These are phyloP conservation scores for Meriones unguiculatus DNA, from an alignment of 2,113 vertebrate species.

Conservation along the genomic window DNA sequence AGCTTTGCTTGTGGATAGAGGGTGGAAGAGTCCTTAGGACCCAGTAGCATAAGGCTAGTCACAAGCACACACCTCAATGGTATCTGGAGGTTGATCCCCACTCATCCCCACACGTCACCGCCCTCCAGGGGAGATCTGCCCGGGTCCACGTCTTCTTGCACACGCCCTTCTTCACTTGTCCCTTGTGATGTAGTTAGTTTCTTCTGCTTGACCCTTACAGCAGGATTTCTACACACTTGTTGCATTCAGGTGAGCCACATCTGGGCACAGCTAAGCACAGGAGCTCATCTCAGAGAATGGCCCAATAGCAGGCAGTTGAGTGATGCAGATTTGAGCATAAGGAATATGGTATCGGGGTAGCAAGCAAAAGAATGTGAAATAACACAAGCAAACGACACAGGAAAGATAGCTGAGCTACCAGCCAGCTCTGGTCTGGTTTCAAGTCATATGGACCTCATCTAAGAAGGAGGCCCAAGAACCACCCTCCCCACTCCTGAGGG, in stretches of 20 bases:
- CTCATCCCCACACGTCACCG: background rate
- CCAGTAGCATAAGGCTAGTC: background rate
- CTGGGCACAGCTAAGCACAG: background rate
- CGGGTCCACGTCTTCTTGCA: background rate
- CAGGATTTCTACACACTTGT: background rate
- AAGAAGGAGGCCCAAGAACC: slow-evolving; percentile 45
- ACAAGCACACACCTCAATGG: background rate
- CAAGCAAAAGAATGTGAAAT: background rate
- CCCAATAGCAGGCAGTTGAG: background rate
- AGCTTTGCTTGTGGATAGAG: background rate
- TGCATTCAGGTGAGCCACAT: background rate
- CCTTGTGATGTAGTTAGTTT: background rate
- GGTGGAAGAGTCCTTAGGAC: background rate
- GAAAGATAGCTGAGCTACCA: slow-evolving; percentile 27
- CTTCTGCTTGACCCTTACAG: background rate
- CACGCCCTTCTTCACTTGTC: background rate
- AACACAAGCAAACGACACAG: background rate
- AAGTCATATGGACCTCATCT: slow-evolving; percentile 51
- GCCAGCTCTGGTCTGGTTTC: slow-evolving; percentile 22
- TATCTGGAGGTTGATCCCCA: background rate
- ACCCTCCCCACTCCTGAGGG: background rate
- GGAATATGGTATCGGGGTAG: background rate
- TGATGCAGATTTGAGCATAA: background rate
- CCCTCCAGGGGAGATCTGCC: background rate
- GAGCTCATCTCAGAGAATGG: background rate